Evolutionary conservation across 2,888 invertebrate genomes (phyloP).

Genomic region (Merodon equestris): DNA sequence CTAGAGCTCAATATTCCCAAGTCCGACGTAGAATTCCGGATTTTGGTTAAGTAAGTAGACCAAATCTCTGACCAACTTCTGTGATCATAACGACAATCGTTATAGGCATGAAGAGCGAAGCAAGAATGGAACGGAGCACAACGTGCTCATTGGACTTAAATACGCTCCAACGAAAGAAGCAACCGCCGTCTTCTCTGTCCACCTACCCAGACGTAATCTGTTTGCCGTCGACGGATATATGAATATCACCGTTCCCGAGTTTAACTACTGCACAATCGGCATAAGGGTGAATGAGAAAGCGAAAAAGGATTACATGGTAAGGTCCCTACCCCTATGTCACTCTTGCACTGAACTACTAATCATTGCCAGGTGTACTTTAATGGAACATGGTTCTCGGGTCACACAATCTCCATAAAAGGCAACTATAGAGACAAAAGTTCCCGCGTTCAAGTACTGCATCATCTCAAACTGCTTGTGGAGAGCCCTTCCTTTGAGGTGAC

Average conservation of each 20-base stretch:
- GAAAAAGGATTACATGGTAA: constrained; percentile 85
- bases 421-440: constrained; percentile 88
- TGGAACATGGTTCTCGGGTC: constrained; percentile 90
- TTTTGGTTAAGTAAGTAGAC: constrained; percentile 79
- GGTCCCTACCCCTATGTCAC: constrained; percentile 70
- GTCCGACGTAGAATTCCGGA: constrained; percentile 84
- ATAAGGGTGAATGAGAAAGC: constrained; percentile 84
- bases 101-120: constrained; percentile 77
- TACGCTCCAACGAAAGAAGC: constrained; percentile 83
- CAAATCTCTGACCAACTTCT: neutral
- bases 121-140: constrained; percentile 81
- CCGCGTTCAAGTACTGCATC: constrained; percentile 83
- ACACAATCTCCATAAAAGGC: constrained; percentile 83
- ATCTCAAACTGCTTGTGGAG: constrained; percentile 84
- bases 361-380: constrained; percentile 83
- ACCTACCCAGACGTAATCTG: constrained; percentile 84
- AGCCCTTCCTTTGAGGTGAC: constrained; percentile 88
- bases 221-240: constrained; percentile 85
- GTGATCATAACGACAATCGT: constrained; percentile 1
- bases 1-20: constrained; percentile 83
- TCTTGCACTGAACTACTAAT: neutral
- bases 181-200: constrained; percentile 81
- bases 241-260: constrained; percentile 87
- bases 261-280: constrained; percentile 84
- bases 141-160: constrained; percentile 79